phyloP scores from a whole-genome alignment of 2,113 vertebrate species.

The Oplegnathus fasciatus region DNA sequence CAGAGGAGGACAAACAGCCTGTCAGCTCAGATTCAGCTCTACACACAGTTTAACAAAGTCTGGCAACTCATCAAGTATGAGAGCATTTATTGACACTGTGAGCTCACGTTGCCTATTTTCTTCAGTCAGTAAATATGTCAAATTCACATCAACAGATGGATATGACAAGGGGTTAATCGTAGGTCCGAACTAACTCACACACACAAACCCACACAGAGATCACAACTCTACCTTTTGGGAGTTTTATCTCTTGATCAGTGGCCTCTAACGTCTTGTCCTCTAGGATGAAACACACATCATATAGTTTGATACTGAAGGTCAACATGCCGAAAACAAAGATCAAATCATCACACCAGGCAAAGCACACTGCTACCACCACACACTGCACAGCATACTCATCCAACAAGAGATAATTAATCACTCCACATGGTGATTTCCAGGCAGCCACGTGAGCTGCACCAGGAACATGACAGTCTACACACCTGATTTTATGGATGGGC shows the following conservation, averaged over 20 bases:
- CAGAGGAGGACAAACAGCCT: constrained; percentile 30
- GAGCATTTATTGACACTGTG: not conserved
- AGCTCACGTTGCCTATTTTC: not conserved
- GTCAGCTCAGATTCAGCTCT: constrained; percentile 10
- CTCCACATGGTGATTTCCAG: too few relatives aligned
- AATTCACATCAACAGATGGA: not conserved
- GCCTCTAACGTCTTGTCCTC: constrained; percentile 30
- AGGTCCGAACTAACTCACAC: not conserved
- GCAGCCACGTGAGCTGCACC: too few relatives aligned
- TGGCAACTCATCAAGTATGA: not conserved
- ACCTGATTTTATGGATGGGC: not conserved
- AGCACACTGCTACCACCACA: not conserved
- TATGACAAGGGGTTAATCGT: not conserved
- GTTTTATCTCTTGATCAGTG: constrained; percentile 16
- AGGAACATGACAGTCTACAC: too few relatives aligned
- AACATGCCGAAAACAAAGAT: not conserved
- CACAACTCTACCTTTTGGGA: constrained; percentile 48
- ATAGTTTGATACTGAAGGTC: not conserved
- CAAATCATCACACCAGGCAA: not conserved
- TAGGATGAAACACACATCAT: constrained; percentile 21
- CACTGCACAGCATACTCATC: not conserved
- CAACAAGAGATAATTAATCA: too few relatives aligned
- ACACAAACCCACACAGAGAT: not conserved
- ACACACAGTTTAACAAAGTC: not conserved
- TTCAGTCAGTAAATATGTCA: not conserved